Evolutionary conservation across 2,113 vertebrate species (phyloP), one percentile per base, ranked within the genome.

Genomic region (Gambusia affinis): DNA sequence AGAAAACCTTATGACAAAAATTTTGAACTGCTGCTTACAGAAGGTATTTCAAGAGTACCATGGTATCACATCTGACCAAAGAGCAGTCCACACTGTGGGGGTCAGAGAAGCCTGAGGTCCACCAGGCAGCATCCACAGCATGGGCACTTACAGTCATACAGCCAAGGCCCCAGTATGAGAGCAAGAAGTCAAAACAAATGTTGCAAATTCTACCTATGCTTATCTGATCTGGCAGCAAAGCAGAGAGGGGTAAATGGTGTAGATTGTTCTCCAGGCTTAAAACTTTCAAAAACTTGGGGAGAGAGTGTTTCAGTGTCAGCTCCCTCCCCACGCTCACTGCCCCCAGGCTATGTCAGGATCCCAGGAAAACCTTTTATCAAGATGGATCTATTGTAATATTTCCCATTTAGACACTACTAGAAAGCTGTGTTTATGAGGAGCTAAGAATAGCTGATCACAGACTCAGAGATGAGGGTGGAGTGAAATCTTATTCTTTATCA

Each of bases 131-230:
- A 79, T 73, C 68, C 19, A 79, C 63, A 66, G 67, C n/a, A 78
- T 67, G 61, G 28, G 75, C 67, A 60, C 69, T 72, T 77, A 74
- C 30, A 71, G 51, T 75, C 44, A 39, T 74, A 74, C 30, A 71
- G 51, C 75, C 51, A 39, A 86, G 83, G 72, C 73, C 75, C 37
- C 83, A 83, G 67, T 29, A 76, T 84, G 68, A 79, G 51, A 84
- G 84, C 75, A 87, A 27, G 14, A 60, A 90, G 73, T 90, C 82
- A 91, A 88, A 91, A 85, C 78, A 89, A 88, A 87, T 83, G 67
- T 73, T 87, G 71, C 17, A 80, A 87, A 83, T 80, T 75, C 33
- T 74, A 64, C 68, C 70, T 64, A 4, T 57, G 70, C 76, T 82
- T 87, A 89, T 91, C 86, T 82, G 82, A 87, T 87, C 70, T 89